Evolutionary conservation across 2,888 invertebrate genomes (phyloP).

Genomic region (Eristalis arbustorum): DNA sequence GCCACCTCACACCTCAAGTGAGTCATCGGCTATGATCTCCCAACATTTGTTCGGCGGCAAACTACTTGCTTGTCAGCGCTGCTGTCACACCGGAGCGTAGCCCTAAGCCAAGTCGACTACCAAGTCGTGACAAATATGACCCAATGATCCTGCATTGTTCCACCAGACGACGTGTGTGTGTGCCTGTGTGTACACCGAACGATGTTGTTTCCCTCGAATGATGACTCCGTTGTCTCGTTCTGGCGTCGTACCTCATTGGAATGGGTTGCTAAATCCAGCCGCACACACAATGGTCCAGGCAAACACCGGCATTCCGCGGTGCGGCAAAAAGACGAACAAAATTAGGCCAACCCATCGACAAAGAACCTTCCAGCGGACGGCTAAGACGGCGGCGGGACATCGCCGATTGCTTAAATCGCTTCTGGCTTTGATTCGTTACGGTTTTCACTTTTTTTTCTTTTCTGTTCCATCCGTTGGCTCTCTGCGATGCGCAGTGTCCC

Average conservation of each 20-base stretch:
- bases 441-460: conserved; percentile 65
- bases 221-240: conserved; percentile 43
- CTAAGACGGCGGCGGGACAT: conserved; percentile 42
- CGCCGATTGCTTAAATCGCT: conserved; percentile 64
- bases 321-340: conserved; percentile 31
- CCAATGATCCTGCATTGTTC: conserved; percentile 68
- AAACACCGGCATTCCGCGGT: conserved; percentile 41
- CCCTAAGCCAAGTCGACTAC: conserved; percentile 58
- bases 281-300: conserved; percentile 33
- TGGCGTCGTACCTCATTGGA: conserved; percentile 49
- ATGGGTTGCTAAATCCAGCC: conserved; percentile 50
- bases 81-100: conserved; percentile 52
- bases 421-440: conserved; percentile 69
- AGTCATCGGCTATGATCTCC: background rate
- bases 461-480: background rate
- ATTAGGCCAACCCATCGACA: conserved; percentile 69
- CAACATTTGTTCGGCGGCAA: conserved; percentile 33
- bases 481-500: background rate
- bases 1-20: background rate
- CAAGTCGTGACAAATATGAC: conserved; percentile 68
- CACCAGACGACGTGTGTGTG: conserved; percentile 21
- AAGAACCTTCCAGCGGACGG: conserved; percentile 53
- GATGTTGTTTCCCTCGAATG: conserved; percentile 58
- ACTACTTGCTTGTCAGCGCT: conserved; percentile 41
- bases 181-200: conserved; percentile 37